Base-by-base conservation (phyloP, 2,888 invertebrate genomes). In the Heteromurus nitidus region DNA sequence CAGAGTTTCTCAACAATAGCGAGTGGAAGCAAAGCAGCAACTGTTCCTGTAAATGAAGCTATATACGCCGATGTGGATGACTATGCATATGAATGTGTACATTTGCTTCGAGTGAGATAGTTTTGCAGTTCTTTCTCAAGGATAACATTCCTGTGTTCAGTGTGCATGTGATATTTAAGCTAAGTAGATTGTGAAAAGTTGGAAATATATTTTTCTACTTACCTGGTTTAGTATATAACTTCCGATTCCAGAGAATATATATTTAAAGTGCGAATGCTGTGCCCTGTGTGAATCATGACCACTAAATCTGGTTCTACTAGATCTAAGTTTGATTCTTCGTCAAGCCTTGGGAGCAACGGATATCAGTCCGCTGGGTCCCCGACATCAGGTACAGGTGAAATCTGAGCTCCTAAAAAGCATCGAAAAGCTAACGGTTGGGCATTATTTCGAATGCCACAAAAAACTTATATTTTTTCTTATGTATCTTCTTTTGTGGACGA, bases 291-390 rank as follows among this genome's bases (percentile, higher is more conserved):
- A 36, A 53, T 53, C n/a, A 82, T 82, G 82, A 70, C 82, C 28
- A 70, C 73, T 30, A 82, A 80, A 42, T 80, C 82, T 28, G 62
- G 65, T 16, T 26, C 79, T 9, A 79, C 13, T 24, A 36, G 79
- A 30, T 79, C 79, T 16, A 82, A 82, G 55, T 82, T 80, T 50
- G 80, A 82, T 20, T 80, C 79, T 26, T 68, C 80, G 13, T 82
- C 82, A 30, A 79, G 79, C 20, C 72, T 75, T 13, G 82, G 82
- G 30, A 77, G 77, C 53, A 79, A 82, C 50, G 82, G 82, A 26
- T 82, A 82, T 24, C 47, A 55, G 26, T 75, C 74, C 7, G 65
- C 82, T 2, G 70, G 80, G 18, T 80, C 80, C 30, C 80, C 82
- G 16, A 80, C 82, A 24, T 64, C 82, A 55, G 55, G 55, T 55